A percentile compares a stretch with the other conserved stretches of the same genome.
Evolutionary conservation across 2,113 vertebrate genomes (phyloP).

Genomic region (Gymnorhina tibicen): DNA sequence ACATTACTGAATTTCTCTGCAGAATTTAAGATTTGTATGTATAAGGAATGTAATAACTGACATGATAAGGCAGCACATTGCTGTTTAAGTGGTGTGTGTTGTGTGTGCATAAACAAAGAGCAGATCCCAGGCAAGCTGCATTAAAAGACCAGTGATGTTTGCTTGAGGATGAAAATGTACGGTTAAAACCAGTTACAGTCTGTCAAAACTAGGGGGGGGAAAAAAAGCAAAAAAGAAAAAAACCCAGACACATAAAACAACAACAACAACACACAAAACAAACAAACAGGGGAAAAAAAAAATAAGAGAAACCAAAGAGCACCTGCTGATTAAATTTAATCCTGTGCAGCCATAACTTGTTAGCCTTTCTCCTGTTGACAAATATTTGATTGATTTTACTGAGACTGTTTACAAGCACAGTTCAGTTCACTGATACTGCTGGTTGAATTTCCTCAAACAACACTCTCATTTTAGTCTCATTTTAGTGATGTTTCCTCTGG

Average conservation of each 20-base stretch:
- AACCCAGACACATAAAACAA: background rate
- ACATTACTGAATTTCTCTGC: background rate
- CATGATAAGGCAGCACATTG: background rate
- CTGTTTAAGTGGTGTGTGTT: background rate
- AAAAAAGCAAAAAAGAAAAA: no score
- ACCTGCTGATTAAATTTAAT: background rate
- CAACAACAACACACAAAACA: background rate
- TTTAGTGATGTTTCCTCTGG: background rate
- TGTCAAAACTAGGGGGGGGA: background rate
- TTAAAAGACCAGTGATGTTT: background rate
- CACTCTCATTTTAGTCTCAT: background rate
- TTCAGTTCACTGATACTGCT: background rate
- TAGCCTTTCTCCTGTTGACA: background rate
- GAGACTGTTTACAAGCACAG: background rate
- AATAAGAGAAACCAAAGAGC: background rate
- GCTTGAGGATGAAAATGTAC: background rate
- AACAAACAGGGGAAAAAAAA: no score
- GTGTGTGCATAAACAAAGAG: background rate
- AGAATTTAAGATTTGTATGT: background rate
- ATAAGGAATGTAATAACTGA: background rate
- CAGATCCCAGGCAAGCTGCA: background rate
- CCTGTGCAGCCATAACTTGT: background rate
- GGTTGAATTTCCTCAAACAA: background rate
- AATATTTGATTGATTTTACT: constrained; percentile 34
- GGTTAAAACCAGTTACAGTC: background rate